phyloP scores from a whole-genome alignment of 2,888 invertebrate species.

The Drosophila algonquin region DNA sequence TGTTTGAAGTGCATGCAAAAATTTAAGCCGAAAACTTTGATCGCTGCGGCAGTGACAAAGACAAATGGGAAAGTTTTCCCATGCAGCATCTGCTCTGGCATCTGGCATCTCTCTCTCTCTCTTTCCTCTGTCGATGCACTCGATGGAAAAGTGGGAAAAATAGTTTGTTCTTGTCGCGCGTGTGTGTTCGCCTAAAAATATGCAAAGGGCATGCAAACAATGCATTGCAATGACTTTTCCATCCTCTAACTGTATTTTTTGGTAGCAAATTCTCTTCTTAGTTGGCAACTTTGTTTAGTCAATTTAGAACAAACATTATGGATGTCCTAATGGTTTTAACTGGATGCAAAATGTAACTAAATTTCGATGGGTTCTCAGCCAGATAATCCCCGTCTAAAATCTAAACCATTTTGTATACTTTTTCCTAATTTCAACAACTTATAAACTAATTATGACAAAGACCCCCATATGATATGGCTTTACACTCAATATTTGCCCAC shows the following conservation, averaged over 20 bases:
- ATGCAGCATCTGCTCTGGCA: not conserved
- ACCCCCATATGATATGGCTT: no score
- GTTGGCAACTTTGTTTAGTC: not conserved
- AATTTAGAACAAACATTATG: not conserved
- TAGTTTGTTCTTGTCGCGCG: conserved; percentile 14
- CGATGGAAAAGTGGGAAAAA: conserved; percentile 15
- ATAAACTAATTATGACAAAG: not conserved
- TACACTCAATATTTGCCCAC: not conserved
- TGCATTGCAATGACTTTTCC: conserved; percentile 33
- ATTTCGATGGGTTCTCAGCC: not conserved
- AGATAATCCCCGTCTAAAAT: not conserved
- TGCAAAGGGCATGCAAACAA: conserved; percentile 49
- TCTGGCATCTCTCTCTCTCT: not conserved
- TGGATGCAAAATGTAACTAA: not conserved
- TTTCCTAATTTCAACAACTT: not conserved
- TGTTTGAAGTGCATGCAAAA: conserved; percentile 74
- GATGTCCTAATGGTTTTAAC: not conserved
- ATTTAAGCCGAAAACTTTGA: conserved; percentile 78
- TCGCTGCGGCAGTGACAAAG: conserved; percentile 61
- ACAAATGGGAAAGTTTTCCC: conserved; percentile 74
- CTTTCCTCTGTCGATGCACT: conserved; percentile 14
- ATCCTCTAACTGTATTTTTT: conserved; percentile 13
- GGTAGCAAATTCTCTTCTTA: not conserved
- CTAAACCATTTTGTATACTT: not conserved
- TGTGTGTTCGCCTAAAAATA: conserved; percentile 27